Percentiles rank a stretch among this genome's conserved stretches.
These are phyloP conservation scores for Sakesphorus luctuosus DNA, from an alignment of 2,113 vertebrate genomes.

Conservation along the genomic window DNA sequence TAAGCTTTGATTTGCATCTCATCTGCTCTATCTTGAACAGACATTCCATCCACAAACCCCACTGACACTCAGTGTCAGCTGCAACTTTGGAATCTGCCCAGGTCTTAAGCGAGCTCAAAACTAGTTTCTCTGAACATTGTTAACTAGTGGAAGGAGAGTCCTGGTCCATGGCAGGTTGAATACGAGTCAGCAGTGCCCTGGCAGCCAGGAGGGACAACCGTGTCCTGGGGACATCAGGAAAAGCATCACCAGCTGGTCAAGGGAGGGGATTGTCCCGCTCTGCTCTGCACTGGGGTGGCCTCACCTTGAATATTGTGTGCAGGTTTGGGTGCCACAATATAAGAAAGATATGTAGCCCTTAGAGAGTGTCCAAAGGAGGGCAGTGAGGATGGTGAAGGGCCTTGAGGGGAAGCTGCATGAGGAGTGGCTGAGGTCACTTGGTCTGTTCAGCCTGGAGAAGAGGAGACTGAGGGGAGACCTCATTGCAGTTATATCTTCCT, in stretches of 20 bases:
- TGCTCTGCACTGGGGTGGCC: background rate
- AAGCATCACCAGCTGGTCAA: background rate
- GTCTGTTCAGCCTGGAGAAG: background rate
- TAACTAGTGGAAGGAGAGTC: background rate
- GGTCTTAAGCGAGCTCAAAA: background rate
- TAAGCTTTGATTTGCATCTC: background rate
- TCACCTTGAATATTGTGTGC: background rate
- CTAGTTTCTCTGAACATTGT: background rate
- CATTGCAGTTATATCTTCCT: background rate
- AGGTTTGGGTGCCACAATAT: background rate
- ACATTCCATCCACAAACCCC: background rate
- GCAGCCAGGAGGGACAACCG: background rate
- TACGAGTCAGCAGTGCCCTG: background rate
- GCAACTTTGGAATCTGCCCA: background rate
- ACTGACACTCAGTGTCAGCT: background rate
- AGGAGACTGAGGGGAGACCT: background rate
- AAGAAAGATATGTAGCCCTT: background rate
- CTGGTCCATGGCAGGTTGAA: background rate
- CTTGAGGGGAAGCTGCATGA: background rate
- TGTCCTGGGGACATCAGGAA: background rate
- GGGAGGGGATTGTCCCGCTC: background rate
- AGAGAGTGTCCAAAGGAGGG: background rate
- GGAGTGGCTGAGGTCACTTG: background rate
- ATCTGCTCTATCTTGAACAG: background rate
- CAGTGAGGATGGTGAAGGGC: background rate